A percentile compares a stretch with the other conserved stretches of the same genome.
These are phyloP conservation scores for Gymnogyps californianus DNA, from an alignment of 2,113 vertebrate genomes.

Conservation along the genomic window DNA sequence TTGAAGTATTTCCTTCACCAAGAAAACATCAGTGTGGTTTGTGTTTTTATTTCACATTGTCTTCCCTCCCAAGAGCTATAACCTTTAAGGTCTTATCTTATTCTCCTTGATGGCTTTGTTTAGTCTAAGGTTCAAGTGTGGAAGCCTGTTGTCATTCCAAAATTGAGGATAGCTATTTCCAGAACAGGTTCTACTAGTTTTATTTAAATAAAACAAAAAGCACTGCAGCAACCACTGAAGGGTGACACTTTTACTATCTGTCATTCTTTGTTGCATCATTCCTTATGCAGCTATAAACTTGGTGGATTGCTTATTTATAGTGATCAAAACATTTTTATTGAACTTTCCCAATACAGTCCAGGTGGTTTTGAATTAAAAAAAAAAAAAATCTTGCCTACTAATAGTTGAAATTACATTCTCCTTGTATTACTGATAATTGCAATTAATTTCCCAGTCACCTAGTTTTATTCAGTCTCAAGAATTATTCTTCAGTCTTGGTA, in stretches of 20 bases:
- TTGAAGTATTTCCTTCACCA: not conserved
- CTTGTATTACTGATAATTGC: not conserved
- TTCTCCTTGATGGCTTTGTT: slow-evolving; percentile 11
- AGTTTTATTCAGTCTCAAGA: not conserved
- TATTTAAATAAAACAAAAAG: not conserved
- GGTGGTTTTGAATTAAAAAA: not conserved
- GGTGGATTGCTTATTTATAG: not conserved
- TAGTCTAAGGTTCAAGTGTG: slow-evolving; percentile 2
- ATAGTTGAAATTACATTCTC: not conserved
- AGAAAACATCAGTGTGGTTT: not conserved
- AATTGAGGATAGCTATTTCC: not conserved
- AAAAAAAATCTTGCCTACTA: not conserved
- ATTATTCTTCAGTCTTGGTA: not conserved
- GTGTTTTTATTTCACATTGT: not conserved
- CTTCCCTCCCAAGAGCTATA: not conserved
- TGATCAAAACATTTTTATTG: not conserved
- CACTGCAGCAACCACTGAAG: not conserved
- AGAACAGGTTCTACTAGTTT: slow-evolving; percentile 16
- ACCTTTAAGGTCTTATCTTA: not conserved
- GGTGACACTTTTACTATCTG: not conserved
- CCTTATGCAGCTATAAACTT: not conserved
- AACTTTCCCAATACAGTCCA: not conserved
- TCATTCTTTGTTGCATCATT: not conserved
- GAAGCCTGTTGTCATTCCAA: slow-evolving; percentile 14
- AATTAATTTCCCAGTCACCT: not conserved